Percentiles rank a stretch among this genome's conserved stretches.
These are phyloP conservation scores for Bubo blakistoni DNA, from an alignment of 2,113 vertebrate genomes.

Conservation along the genomic window DNA sequence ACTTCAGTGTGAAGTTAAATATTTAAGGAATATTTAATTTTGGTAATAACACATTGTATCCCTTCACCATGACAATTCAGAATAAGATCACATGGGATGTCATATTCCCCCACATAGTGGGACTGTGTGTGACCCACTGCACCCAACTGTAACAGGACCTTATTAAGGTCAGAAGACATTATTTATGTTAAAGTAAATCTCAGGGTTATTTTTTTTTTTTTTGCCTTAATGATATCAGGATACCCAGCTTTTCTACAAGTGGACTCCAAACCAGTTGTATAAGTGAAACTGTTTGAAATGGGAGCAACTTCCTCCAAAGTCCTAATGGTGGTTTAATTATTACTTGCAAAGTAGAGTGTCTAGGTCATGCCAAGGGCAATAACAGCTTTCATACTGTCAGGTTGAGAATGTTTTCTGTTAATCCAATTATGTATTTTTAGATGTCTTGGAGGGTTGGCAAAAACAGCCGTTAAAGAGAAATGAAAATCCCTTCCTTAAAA, in stretches of 20 bases:
- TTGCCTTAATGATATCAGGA: not conserved
- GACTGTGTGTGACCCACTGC: not conserved
- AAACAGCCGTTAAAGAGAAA: not conserved
- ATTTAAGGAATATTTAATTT: not conserved
- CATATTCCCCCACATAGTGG: not conserved
- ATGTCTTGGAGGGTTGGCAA: not conserved
- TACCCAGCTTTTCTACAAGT: not conserved
- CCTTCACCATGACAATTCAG: not conserved
- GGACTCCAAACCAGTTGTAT: not conserved
- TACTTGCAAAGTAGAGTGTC: not conserved
- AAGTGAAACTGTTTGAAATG: not conserved
- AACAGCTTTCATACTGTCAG: not conserved
- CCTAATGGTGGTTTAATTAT: not conserved
- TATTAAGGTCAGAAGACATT: not conserved
- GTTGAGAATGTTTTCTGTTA: not conserved
- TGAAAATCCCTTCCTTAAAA: not conserved
- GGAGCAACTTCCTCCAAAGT: not conserved
- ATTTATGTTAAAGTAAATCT: not conserved
- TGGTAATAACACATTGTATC: not conserved
- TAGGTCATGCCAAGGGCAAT: not conserved
- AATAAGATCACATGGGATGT: not conserved
- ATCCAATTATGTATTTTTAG: not conserved
- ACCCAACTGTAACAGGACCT: not conserved
- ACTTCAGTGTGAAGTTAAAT: not conserved
- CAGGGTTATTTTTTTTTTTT: not conserved